Base-by-base conservation (phyloP, 2,113 vertebrate genomes). In the Microtus richardsoni region DNA sequence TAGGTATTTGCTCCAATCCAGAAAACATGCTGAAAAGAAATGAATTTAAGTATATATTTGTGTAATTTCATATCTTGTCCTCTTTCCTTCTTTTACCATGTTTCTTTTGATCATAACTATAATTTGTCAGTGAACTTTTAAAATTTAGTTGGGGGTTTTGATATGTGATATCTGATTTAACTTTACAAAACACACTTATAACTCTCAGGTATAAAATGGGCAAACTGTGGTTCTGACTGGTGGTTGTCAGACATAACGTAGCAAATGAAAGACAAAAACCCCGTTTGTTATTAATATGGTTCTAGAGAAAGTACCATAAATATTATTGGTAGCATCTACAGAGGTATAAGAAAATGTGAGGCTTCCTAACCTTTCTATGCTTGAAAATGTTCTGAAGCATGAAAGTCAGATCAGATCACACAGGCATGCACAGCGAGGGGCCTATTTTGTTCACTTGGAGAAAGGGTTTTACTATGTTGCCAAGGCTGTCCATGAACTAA, bases 111-210 rank as follows among this genome's bases (percentile, higher is more conserved):
- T 73, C 89, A 60, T 58, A 82, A 78, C 58, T 94, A 91, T 89
- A 93, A 88, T 78, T 91, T 86, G 22, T 60, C 39, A 91, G 82
- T 26, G 64, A 75, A 30, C 21, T 64, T 49, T 92, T 90, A 92
- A 24, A 92, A 84, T 80, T 78, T 66, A 96, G 17, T 82, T 71
- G 95, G 28, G 89, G 88, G 19, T 66, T 89, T 94, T 96, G 78
- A 54, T 78, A 66, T 26, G 10, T 95, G 79, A 54, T 64, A 78
- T 83, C 75, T 92, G 95, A 93, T 60, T 91, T 68, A 95, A 91
- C 30, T 74, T 74, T 87, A 95, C 7, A 71, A 0, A 89, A 41
- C 24, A 82, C 3, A 60, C 44, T n/a, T 86, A 88, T n/a, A 93
- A 52, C 13, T 36, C 26, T 68, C 88, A 82, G 79, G 17, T 70